Base-by-base conservation (phyloP, 2,113 vertebrate genomes). In the Zootoca vivipara region DNA sequence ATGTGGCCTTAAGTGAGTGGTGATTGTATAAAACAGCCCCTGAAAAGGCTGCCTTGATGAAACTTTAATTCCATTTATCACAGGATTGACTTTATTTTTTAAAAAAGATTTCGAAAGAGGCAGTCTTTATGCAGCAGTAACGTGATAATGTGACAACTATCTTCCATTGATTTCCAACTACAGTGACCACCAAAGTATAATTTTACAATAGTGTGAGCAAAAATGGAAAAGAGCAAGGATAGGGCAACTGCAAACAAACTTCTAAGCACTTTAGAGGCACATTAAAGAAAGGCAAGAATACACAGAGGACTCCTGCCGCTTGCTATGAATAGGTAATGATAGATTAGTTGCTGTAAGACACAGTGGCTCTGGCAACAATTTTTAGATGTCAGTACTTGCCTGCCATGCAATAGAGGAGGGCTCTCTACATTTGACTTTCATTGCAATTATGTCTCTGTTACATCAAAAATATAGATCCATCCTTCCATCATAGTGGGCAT, bases 31-130 rank as follows among this genome's bases (percentile, higher is more conserved):
- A 95, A 93, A 91, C 70, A 67, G 86, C 87, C 85, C 82, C 82
- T 42, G 72, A 84, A 40, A 88, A 56, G 35, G 80, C 46, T 75
- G 72, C 91, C 94, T 84, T 87, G 87, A 91, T 92, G 69, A 91
- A 94, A 93, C 85, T 88, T 89, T 90, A 91, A 95, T 92, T 93
- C 89, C 86, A 93, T 87, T 85, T 93, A 95, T 52, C 85, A 77
- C 82, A 90, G 69, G 72, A 86, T 30, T 91, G 86, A 92, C 90
- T 86, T 85, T 90, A 87, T 40, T 42, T 42, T 52, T 52, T 12
- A 35, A 84, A 75, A 72, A 72, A 18, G 77, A 33, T 38, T 7
- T 42, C 26, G 89, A 89, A 22, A 74, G 58, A 74, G 7, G 78
- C 70, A 90, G 87, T 62, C 87, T 88, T 91, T 90, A 94, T 58